These are phyloP conservation scores for Propithecus perrieri DNA, from an alignment of 2,797 vertebrate genomes.

Conservation along the genomic window DNA sequence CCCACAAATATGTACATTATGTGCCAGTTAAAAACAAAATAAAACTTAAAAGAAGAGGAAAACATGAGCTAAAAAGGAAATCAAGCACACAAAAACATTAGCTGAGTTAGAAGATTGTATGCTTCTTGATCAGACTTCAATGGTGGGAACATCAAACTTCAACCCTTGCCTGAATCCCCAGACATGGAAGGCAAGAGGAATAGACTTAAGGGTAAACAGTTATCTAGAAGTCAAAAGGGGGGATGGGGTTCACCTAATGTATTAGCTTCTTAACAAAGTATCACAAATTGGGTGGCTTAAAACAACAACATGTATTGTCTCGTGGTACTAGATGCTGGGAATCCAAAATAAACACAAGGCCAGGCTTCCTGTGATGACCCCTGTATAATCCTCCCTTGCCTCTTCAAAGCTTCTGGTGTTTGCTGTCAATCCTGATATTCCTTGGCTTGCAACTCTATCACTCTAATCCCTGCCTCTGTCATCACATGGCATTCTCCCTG, in stretches of 20 bases:
- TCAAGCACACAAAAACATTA: neutral
- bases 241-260: neutral
- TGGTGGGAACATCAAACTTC: neutral
- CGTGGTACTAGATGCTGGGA: neutral
- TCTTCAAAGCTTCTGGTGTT: neutral
- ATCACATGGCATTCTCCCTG: neutral
- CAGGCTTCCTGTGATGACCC: neutral
- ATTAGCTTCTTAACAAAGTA: neutral
- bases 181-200: neutral
- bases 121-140: neutral
- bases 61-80: neutral
- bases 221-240: neutral
- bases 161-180: neutral
- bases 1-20: neutral
- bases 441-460: neutral
- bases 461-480: neutral
- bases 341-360: neutral
- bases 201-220: neutral
- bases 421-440: fast-evolving
- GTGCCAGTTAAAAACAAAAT: neutral
- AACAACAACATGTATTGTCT: neutral
- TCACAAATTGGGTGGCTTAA: neutral
- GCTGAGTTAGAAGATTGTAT: neutral
- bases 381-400: neutral
- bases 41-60: neutral